These are phyloP conservation scores for Lepidocyrtinus sp. DNA, from an alignment of 2,888 invertebrate genomes.

Conservation along the genomic window DNA sequence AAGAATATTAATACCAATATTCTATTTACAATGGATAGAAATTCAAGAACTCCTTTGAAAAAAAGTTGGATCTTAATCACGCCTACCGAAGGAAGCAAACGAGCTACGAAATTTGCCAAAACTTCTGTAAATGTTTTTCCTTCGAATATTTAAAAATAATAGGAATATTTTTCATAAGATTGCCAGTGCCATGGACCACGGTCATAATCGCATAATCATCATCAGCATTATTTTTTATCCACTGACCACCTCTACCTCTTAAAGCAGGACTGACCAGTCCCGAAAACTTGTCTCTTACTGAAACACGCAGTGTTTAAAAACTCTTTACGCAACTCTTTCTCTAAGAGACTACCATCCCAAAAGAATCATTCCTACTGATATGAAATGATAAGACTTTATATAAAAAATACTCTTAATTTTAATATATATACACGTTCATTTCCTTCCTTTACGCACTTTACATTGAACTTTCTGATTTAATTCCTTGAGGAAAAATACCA, in stretches of 20 bases:
- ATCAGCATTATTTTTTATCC: slow-evolving; percentile 6
- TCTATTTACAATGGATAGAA: not conserved
- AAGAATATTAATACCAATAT: not conserved
- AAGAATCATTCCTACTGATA: not conserved
- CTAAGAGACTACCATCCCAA: not conserved
- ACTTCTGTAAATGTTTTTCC: not conserved
- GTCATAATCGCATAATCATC: not conserved
- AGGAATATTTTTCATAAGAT: too few species aligned
- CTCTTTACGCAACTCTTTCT: not conserved
- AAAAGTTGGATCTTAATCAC: too few species aligned
- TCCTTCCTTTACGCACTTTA: slow-evolving; percentile 59
- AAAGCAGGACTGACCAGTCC: slow-evolving; percentile 1
- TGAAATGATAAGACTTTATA: too few species aligned
- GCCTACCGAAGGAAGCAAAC: too few species aligned
- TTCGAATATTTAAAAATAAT: not conserved
- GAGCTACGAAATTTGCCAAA: not conserved
- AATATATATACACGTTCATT: slow-evolving; percentile 23
- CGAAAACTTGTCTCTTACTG: slow-evolving; percentile 6
- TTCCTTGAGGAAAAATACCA: slow-evolving; percentile 53
- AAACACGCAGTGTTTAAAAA: not conserved
- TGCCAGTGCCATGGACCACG: not conserved
- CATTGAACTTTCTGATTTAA: slow-evolving; percentile 53
- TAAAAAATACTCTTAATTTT: not conserved
- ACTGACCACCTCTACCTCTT: slow-evolving; percentile 11
- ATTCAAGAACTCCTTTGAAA: too few species aligned